Percentiles rank a stretch among this genome's conserved stretches.
These are phyloP conservation scores for Rhinoraja longicauda DNA, from an alignment of 2,797 vertebrate genomes.

Conservation along the genomic window DNA sequence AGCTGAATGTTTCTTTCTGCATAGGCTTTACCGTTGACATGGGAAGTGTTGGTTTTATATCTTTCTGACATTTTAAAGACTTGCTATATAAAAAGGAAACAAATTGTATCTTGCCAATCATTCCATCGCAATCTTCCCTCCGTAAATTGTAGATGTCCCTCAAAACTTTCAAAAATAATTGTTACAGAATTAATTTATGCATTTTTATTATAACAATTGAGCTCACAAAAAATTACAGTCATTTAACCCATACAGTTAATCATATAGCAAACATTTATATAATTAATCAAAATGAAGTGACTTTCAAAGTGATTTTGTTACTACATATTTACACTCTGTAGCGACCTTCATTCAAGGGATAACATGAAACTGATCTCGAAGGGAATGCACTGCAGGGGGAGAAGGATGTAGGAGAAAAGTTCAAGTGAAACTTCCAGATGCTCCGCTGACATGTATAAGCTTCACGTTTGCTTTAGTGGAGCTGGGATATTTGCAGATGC, in stretches of 20 bases:
- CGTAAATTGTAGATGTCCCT: not conserved
- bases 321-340: not conserved
- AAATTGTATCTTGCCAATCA: not conserved
- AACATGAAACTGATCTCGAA: not conserved
- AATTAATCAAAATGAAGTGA: not conserved
- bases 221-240: not conserved
- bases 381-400: not conserved
- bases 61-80: not conserved
- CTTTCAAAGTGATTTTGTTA: not conserved
- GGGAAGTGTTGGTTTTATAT: not conserved
- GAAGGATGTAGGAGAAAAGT: not conserved
- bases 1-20: not conserved
- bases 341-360: not conserved
- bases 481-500: slow-evolving; percentile 88
- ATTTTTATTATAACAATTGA: not conserved
- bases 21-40: not conserved
- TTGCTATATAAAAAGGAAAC: not conserved
- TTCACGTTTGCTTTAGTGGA: slow-evolving; percentile 73
- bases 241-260: not conserved
- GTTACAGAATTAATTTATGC: not conserved
- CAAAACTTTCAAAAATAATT: not conserved
- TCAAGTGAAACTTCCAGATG: not conserved
- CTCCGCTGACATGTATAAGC: not conserved
- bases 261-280: not conserved
- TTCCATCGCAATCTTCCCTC: not conserved